Conservation (phyloP, 2,797 vertebrate species). For the Tarsius wallacei region DNA sequence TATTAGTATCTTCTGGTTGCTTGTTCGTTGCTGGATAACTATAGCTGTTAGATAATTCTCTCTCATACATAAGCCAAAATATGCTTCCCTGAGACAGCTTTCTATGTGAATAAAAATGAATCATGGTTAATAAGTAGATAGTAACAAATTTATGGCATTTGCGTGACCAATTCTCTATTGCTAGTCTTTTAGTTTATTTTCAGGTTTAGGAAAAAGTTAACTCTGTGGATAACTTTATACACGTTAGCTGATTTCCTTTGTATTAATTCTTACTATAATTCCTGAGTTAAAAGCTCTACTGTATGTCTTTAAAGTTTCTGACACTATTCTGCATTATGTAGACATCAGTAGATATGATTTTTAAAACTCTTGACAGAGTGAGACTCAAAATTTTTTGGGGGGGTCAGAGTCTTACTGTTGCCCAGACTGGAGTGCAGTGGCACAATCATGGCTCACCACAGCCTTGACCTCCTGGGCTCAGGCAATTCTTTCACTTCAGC, state of each 20-base stretch:
- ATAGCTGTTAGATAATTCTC: not conserved
- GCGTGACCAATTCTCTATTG: not conserved
- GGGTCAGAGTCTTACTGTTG: too few relatives aligned
- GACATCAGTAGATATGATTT: not conserved
- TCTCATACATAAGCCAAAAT: not conserved
- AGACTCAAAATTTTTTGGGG: too few relatives aligned
- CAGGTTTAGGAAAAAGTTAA: not conserved
- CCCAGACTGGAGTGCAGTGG: too few relatives aligned
- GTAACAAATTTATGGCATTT: conserved; percentile 33
- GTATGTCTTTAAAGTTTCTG: conserved; percentile 5
- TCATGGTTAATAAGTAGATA: not conserved
- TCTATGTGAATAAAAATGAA: conserved; percentile 52
- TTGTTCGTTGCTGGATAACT: not conserved
- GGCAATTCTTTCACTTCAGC: too few relatives aligned
- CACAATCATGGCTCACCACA: too few relatives aligned
- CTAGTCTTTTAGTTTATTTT: not conserved
- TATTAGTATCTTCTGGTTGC: not conserved
- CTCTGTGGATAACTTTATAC: not conserved
- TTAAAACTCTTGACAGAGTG: not conserved
- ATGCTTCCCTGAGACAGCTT: not conserved
- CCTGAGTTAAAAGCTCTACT: not conserved
- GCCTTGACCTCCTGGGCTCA: too few relatives aligned
- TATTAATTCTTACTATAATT: not conserved
- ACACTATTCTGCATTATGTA: not conserved
- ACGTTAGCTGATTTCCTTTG: not conserved